Evolutionary conservation across 2,113 vertebrate species (phyloP).

Genomic region (Pterocles burchelli): DNA sequence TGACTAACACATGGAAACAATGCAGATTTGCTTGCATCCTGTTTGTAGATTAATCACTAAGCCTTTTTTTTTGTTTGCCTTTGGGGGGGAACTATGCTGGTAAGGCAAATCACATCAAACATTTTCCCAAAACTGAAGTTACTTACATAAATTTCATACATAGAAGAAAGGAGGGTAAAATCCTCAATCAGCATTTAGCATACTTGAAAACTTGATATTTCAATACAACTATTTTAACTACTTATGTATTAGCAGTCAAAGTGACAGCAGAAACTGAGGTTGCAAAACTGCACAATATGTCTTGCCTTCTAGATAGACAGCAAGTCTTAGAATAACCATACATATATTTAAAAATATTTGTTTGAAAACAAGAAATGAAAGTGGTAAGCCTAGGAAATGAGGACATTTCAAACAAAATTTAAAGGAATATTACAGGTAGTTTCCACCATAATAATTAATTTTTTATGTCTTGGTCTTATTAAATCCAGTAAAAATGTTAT

Average conservation of each 20-base stretch:
- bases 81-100: not conserved
- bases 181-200: not conserved
- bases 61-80: not conserved
- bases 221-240: not conserved
- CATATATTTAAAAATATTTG: not conserved
- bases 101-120: not conserved
- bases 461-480: not conserved
- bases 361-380: not conserved
- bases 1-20: constrained; percentile 8
- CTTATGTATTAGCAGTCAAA: not conserved
- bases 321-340: not conserved
- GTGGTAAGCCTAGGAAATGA: not conserved
- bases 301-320: not conserved
- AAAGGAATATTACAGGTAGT: not conserved
- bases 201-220: not conserved
- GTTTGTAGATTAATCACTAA: not conserved
- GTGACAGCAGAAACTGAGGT: not conserved
- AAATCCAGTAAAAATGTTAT: not conserved
- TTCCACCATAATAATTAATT: not conserved
- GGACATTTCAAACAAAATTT: not conserved
- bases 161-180: not conserved
- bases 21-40: not conserved
- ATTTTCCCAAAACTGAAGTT: not conserved
- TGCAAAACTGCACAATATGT: not conserved
- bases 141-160: not conserved